Evolutionary conservation across 37 sponge, comb jelly and placozoan genomes (phyloP).

Genomic region (Petrosia ficiformis): DNA sequence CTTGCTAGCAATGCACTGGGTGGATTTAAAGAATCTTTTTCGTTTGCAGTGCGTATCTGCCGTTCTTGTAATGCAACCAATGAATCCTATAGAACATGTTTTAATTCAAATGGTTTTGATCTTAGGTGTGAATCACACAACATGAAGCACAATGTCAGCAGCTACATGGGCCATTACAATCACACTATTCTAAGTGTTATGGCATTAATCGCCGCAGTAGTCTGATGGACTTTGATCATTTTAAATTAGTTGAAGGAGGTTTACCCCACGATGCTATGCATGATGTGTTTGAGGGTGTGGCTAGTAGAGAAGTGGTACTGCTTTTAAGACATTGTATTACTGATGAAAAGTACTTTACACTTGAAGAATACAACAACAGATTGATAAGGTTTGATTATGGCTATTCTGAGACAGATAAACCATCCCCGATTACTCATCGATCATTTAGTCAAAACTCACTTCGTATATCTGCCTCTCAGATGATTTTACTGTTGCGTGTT

Average conservation of each 20-base stretch:
- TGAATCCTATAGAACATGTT: too few species aligned
- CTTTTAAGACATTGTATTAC: conserved; percentile 13
- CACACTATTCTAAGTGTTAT: conserved; percentile 21
- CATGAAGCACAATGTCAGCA: conserved; percentile 23
- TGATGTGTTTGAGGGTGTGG: conserved; percentile 49
- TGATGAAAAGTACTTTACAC: conserved; percentile 7
- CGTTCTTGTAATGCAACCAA: too few species aligned
- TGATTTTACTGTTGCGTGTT: conserved; percentile 11
- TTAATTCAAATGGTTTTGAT: too few species aligned
- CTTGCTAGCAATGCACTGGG: too few species aligned
- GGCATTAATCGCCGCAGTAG: conserved; percentile 26
- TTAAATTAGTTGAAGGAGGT: conserved; percentile 16
- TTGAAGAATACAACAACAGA: conserved; percentile 24
- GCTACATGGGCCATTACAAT: conserved; percentile 2
- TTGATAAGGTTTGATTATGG: conserved; percentile 19
- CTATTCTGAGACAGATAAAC: conserved; percentile 17
- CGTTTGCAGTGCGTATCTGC: too few species aligned
- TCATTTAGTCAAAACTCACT: not conserved
- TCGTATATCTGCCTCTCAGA: conserved; percentile 38
- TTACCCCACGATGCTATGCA: conserved; percentile 45
- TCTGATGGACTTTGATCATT: conserved; percentile 22
- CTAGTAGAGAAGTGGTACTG: conserved; percentile 23
- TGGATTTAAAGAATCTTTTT: too few species aligned
- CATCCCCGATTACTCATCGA: conserved; percentile 1
- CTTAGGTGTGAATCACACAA: too few species aligned